These are phyloP conservation scores for Melinaea menophilus DNA, from an alignment of 2,888 invertebrate genomes.

Conservation along the genomic window DNA sequence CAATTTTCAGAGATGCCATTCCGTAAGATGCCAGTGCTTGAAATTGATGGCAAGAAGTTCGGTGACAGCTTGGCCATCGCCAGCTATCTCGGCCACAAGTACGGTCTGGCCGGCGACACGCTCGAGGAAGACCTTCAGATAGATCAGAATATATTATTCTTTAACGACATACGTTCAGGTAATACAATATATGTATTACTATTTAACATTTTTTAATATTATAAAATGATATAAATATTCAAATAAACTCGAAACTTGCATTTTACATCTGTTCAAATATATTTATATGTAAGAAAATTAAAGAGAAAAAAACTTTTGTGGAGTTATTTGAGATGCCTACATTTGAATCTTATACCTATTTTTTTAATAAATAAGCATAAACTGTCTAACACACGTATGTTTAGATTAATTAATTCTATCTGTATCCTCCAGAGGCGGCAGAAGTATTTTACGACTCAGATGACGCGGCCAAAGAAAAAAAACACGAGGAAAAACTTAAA, in stretches of 20 bases:
- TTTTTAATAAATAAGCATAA: too few species aligned
- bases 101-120: slow-evolving; percentile 73
- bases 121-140: slow-evolving; percentile 80
- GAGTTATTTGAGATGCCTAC: too few species aligned
- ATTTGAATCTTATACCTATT: too few species aligned
- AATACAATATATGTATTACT: slow-evolving; percentile 37
- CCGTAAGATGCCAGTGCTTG: slow-evolving; percentile 80
- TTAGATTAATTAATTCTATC: too few species aligned
- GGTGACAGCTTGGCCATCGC: slow-evolving; percentile 79
- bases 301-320: too few species aligned
- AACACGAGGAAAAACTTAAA: slow-evolving; percentile 62
- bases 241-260: neutral
- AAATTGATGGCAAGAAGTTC: slow-evolving; percentile 79
- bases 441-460: slow-evolving; percentile 48
- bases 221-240: neutral
- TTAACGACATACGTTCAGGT: slow-evolving; percentile 80
- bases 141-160: slow-evolving; percentile 79
- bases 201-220: neutral
- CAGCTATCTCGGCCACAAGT: slow-evolving; percentile 80
- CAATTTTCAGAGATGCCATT: slow-evolving; percentile 72
- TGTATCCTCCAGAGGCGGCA: slow-evolving; percentile 2
- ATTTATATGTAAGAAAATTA: neutral
- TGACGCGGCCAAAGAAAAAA: slow-evolving; percentile 64
- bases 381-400: too few species aligned
- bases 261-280: too few species aligned